Evolutionary conservation across 2,113 vertebrate genomes (phyloP).

Genomic region (Hemiscyllium ocellatum): DNA sequence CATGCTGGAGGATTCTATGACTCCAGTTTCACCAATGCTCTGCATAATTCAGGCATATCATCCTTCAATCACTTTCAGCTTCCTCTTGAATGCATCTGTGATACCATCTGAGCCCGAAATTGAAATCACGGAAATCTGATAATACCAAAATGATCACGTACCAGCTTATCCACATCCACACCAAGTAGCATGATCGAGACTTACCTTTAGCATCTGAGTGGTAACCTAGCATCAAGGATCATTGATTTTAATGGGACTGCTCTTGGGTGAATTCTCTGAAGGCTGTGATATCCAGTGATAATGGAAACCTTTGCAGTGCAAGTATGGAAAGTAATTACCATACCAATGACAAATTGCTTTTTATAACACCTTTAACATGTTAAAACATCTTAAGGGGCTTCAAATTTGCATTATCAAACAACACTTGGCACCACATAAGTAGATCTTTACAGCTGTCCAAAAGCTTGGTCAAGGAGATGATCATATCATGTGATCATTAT

Average conservation of each 20-base stretch:
- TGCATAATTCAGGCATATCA: too few species aligned
- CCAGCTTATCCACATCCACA: neutral
- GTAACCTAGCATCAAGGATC: too few species aligned
- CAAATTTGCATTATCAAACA: neutral
- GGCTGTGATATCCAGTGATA: too few species aligned
- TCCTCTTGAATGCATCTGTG: too few species aligned
- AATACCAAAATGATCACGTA: neutral
- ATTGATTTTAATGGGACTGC: neutral
- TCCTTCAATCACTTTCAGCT: too few species aligned
- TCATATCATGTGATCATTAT: neutral
- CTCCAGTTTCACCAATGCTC: too few species aligned
- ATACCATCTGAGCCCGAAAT: neutral
- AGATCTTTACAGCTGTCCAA: neutral
- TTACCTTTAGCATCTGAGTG: neutral
- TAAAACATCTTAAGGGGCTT: neutral
- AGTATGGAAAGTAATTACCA: neutral
- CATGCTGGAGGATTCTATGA: too few species aligned
- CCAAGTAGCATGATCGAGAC: neutral
- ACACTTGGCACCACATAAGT: neutral
- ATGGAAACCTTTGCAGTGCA: neutral
- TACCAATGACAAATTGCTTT: neutral
- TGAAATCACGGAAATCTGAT: neutral
- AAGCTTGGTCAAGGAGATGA: too few species aligned
- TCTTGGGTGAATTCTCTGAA: neutral
- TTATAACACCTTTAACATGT: neutral